Percentiles rank a stretch among this genome's conserved stretches.
Conservation (phyloP, 2,113 vertebrate genomes). For the Scortum barcoo region DNA sequence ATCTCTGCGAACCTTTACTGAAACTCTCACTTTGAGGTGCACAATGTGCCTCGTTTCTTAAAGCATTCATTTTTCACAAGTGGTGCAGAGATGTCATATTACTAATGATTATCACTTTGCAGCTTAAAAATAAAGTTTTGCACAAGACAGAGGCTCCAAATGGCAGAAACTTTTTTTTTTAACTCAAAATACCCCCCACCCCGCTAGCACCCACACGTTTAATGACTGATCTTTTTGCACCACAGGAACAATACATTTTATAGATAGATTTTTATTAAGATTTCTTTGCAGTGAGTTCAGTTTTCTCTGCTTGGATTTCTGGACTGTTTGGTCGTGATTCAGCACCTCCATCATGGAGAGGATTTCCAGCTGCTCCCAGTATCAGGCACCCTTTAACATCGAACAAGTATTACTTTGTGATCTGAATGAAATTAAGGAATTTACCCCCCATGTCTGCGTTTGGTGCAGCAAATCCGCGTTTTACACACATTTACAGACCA, state of each 20-base stretch:
- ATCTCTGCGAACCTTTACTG: conserved; percentile 17
- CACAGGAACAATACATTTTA: not conserved
- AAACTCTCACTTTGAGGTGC: not conserved
- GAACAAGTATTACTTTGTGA: not conserved
- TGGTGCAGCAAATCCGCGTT: conserved; percentile 18
- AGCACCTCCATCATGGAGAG: not conserved
- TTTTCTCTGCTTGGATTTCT: not conserved
- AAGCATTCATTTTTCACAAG: not conserved
- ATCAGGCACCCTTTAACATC: not conserved
- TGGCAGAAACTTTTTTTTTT: not conserved
- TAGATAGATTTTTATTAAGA: no score
- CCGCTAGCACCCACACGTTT: not conserved
- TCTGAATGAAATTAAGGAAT: conserved; percentile 37
- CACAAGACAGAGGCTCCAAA: not conserved
- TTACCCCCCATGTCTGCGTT: conserved; percentile 11
- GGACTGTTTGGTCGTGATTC: not conserved
- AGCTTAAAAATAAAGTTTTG: not conserved
- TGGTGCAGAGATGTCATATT: not conserved
- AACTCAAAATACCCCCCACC: not conserved
- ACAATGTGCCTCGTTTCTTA: not conserved
- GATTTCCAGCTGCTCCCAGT: not conserved
- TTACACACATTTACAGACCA: conserved; percentile 36
- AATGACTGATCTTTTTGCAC: not conserved
- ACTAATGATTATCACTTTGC: not conserved
- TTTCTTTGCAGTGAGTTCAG: not conserved